Evolutionary conservation across 2,797 vertebrate species (phyloP), one percentile per base, ranked within the genome.

Genomic region (Macropus fuliginosus): DNA sequence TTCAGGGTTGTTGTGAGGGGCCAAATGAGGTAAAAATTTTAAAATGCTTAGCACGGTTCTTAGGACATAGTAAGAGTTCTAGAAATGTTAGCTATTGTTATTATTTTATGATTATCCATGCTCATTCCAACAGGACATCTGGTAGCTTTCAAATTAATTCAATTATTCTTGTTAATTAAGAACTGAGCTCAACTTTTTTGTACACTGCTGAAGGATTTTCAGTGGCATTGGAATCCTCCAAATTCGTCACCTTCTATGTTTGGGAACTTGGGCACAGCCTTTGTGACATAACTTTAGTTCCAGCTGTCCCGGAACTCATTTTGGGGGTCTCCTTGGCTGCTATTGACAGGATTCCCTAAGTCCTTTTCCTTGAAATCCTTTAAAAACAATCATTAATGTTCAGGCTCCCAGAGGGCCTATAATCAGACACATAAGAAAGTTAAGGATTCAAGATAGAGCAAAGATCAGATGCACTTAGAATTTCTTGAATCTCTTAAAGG

Each of bases 391-490:
- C n/a, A 8, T 93, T 94, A 6, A 66, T 0, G n/a, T 91, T 50
- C 87, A 46, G 28, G 66, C 52, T 87, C 40, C 18, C 28, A 90
- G 31, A 93, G 5, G 14, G 55, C 92, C 56, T 94, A 92, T 66
- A 93, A 5, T 21, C 94, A 95, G 66, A 81, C 89, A 92, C 91
- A 54, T 55, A 90, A 21, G 31, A 90, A 91, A 91, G 50, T 92
- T 91, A 10, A 24, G 93, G 91, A 14, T 91, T 29, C 94, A n/a
- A 54, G 34, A 91, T 62, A n/a, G 24, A 89, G 29, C 0, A 24
- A 12, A 94, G 5, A 3, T 56, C 29, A 18, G 50, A 87, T 89
- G 9, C 56, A 91, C 74, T 94, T 95, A 46, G 91, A 28, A 94
- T 62, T 95, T 94, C 55, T 2, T 34, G 8, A 93, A 12, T 74